Evolutionary conservation across 1,140 invertebrate genomes (phyloP), one percentile per base, ranked within the genome.

Genomic region (Anagrus nilaparvatae): DNA sequence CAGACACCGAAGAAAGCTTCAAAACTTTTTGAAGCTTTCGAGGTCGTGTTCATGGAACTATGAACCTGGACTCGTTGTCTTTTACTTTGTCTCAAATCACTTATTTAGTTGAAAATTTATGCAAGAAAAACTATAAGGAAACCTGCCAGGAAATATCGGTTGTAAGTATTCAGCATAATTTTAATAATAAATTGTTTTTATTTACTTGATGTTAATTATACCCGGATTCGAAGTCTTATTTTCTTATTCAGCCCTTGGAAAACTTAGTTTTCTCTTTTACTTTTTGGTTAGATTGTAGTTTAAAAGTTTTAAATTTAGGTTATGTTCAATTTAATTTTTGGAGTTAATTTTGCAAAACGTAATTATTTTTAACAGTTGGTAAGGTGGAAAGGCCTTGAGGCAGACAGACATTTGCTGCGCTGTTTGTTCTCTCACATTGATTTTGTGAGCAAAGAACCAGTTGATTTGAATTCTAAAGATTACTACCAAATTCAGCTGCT

Each of bases 61-160:
- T 95, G 90, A 93, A 92, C 86, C 86, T 92, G 79, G 88, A 93
- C 79, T 84, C 89, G 79, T 82, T 90, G 79, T 90, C 86, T 79
- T 89, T 91, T 84, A 87, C 88, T 78, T 84, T 93, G 81, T 87
- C 87, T 78, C 87, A 94, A 83, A 94, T 95, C 75, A 86, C 82
- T 84, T 87, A 87, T 84, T 86, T 92, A 73, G 84, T 95, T 77
- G 79, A 82, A 70, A 92, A 87, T 79, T 81, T 94, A 75, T 88
- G 78, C 70, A 94, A 92, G 79, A 91, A 90, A 77, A 95, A 93
- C 75, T 89, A 83, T 72, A 87, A 87, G 68, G 79, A 83, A 61
- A 85, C 78, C 67, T 79, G 79, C 69, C 80, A 83, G 70, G 87
- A 90, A 70, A 75, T 86, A 65, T 73, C 73, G 56, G 35, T 56